Percentiles rank a stretch among this genome's conserved stretches.
Conservation (phyloP, 92 coral and sea anemone species). For the Actinostola sp. region DNA sequence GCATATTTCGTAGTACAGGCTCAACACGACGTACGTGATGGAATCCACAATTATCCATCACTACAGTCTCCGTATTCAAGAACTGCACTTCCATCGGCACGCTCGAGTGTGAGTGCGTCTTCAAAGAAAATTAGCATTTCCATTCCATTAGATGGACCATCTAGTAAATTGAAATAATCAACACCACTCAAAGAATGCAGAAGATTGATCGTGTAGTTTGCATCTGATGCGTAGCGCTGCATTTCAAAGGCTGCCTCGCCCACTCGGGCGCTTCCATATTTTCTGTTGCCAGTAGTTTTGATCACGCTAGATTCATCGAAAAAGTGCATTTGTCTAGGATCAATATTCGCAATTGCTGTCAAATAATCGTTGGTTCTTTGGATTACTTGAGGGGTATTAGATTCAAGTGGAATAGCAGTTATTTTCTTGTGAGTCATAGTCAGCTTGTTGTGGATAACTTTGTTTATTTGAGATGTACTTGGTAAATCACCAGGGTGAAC, state of each 20-base stretch:
- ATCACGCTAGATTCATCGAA: constrained; percentile 51
- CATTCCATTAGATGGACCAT: constrained; percentile 53
- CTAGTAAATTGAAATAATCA: constrained; percentile 42
- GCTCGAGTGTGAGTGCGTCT: constrained; percentile 43
- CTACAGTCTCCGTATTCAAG: constrained; percentile 53
- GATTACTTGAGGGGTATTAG: too few species aligned
- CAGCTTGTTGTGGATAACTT: constrained; percentile 18
- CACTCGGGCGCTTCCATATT: constrained; percentile 46
- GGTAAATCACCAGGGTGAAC: too few species aligned
- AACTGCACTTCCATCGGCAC: too few species aligned
- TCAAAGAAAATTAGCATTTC: constrained; percentile 46
- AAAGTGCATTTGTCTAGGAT: constrained; percentile 51
- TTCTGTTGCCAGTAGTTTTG: constrained; percentile 57
- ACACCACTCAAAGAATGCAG: too few species aligned
- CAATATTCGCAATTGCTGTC: too few species aligned
- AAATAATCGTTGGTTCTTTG: too few species aligned
- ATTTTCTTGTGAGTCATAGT: constrained; percentile 38
- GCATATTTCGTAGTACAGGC: constrained; percentile 44
- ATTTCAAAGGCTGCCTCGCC: constrained; percentile 58
- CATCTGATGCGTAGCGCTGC: too few species aligned
- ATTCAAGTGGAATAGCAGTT: constrained; percentile 2
- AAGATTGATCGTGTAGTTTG: too few species aligned
- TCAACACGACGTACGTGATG: constrained; percentile 59
- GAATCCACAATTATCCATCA: constrained; percentile 70
- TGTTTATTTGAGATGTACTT: too few species aligned